Evolutionary conservation across 2,888 invertebrate species (phyloP).

Genomic region (Nemoura dubitans): DNA sequence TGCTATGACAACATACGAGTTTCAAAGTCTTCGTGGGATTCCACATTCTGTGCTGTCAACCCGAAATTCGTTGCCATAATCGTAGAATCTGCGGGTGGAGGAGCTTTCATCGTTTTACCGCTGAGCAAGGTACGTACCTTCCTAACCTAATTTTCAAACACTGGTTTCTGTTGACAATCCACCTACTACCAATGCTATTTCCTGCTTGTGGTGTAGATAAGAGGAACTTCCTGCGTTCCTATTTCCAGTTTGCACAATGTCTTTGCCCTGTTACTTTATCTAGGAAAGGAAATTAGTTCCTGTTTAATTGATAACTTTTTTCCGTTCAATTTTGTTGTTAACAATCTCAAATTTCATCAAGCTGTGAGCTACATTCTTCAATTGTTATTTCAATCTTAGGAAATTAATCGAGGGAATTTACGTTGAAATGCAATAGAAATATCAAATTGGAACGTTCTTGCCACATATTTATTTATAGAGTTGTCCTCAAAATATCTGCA

Average conservation of each 20-base stretch:
- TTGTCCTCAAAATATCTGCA: slow-evolving; percentile 48
- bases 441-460: slow-evolving; percentile 5
- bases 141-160: slow-evolving; percentile 1
- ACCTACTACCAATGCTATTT: not conserved
- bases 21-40: slow-evolving; percentile 98
- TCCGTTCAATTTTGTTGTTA: not conserved
- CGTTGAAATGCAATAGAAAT: not conserved
- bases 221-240: slow-evolving; percentile 1
- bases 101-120: slow-evolving; percentile 94
- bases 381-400: not conserved
- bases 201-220: slow-evolving; percentile 23
- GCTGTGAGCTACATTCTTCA: not conserved
- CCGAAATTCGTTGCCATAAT: slow-evolving; percentile 97
- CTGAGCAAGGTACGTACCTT: slow-evolving; percentile 79
- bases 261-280: not conserved
- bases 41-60: slow-evolving; percentile 97
- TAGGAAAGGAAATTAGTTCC: not conserved
- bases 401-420: not conserved
- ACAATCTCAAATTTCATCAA: not conserved
- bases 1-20: slow-evolving; percentile 98
- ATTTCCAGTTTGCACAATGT: not conserved
- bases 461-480: slow-evolving; percentile 47
- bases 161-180: not conserved
- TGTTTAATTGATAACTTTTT: not conserved
- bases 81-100: slow-evolving; percentile 95